Evolutionary conservation across 2,888 invertebrate genomes (phyloP), one percentile per base, ranked within the genome.

Genomic region (Crioceris asparagi): DNA sequence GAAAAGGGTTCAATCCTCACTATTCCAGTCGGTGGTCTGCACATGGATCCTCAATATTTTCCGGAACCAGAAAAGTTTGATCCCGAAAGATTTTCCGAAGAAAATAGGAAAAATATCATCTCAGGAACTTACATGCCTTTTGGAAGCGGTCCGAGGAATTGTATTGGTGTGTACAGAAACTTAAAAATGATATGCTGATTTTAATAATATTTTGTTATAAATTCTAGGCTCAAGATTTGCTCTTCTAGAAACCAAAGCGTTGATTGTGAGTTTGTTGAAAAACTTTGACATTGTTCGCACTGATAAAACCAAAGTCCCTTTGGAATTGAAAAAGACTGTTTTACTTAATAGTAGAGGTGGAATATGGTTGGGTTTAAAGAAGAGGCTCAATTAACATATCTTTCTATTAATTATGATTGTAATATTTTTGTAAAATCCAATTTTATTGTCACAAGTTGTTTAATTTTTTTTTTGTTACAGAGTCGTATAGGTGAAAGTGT

Each of bases 111-210:
- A 1, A 62, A 62, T 0, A 62, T 70, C 19, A 50, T 62, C 38
- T 65, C 67, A 0, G 68, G 65, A 41, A 63, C 67, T 0, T 72
- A 61, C 43, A 51, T 67, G 54, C 70, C 71, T 0, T 72, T 71
- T 45, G 71, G 72, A 3, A 44, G 54, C 29, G 72, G 72, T 2
- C 71, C 70, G 0, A 60, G 71, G 37, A 64, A 55, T 45, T 72
- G 71, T 45, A 64, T 71, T 36, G 71, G 69, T 27, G n/a, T 34
- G 36, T 27, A 35, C 5, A 29, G 6, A 11, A 11, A 29, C 11
- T 8, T 29, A 29, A 7, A 11, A 29, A 29, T 6, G 6, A 12
- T 29, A n/a, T 29, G 14, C 5, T 25, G n/a, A 11, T 3, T 25
- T 25, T 4, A 21, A 7, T 21, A 21, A 7, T 35, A 41, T n/a